Evolutionary conservation across 2,113 vertebrate species (phyloP), one percentile per base, ranked within the genome.

Genomic region (Dendrocopos noguchii): DNA sequence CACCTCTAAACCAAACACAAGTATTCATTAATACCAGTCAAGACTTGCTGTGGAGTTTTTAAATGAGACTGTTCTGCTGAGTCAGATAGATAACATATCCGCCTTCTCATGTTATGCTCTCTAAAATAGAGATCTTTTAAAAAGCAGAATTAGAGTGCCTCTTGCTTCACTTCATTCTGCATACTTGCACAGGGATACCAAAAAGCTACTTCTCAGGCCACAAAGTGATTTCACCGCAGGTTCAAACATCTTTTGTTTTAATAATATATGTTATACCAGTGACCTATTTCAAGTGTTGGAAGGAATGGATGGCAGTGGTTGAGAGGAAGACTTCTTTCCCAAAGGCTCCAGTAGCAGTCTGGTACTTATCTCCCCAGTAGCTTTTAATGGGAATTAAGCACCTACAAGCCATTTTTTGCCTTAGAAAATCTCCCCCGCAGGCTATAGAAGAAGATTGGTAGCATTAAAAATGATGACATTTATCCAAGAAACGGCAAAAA

Each of bases 381-480:
- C 70, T 90, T 95, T 93, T 94, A 94, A 92, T 93, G 85, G 89
- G 91, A 96, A 93, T 96, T 94, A 96, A 90, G 57, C 85, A 94
- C 82, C 94, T 93, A 94, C 72, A 80, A 91, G 82, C 86, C 68
- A 36, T 87, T 95, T 92, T 95, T 92, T 91, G 18, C 87, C 77
- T 80, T 80, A 91, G 87, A 96, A 90, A 80, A 92, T 90, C 79
- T 94, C 79, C 68, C 79, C 94, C 19, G 3, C 82, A 80, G 89
- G 95, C 90, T 93, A 75, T 29, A 93, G 85, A 93, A 67, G 80
- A 94, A 95, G 95, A 96, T 94, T 86, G 90, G 95, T 94, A 93
- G 95, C 80, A 86, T 95, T 96, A 95, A 90, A 96, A 94, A 95
- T 84, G 80, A 93, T 95, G 93, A 95, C 90, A 95, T 96, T 95